Conservation (phyloP, 2,888 invertebrate species). For the Drosophila vallismaia region DNA sequence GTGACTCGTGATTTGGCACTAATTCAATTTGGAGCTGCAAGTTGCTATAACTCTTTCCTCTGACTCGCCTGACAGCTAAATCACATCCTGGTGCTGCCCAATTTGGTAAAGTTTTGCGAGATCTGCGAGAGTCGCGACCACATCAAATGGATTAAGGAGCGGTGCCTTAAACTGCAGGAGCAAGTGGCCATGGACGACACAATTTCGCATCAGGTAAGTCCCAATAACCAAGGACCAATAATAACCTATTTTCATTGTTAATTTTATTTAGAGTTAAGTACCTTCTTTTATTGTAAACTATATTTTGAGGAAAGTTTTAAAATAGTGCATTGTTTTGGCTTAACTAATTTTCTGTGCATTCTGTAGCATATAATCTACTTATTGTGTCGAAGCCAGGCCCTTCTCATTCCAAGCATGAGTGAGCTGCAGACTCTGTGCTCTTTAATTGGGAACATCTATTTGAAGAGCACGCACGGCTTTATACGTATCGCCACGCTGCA, state of each 20-base stretch:
- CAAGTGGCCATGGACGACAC: constrained; percentile 90
- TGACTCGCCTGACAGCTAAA: constrained; percentile 74
- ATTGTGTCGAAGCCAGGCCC: constrained; percentile 83
- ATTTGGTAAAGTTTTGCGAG: constrained; percentile 90
- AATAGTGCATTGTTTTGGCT: background rate
- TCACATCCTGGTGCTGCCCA: constrained; percentile 86
- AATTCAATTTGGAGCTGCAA: constrained; percentile 49
- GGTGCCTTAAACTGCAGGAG: constrained; percentile 87
- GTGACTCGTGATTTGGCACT: constrained; percentile 31
- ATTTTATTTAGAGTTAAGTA: background rate
- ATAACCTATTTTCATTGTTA: background rate
- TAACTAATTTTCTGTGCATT: background rate
- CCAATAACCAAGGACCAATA: background rate
- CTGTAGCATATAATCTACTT: constrained; percentile 83
- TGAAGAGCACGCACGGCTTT: constrained; percentile 84
- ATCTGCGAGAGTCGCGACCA: constrained; percentile 90
- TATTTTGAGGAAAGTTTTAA: too few species aligned
- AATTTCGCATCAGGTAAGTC: constrained; percentile 87
- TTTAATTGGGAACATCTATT: constrained; percentile 82
- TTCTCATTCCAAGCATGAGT: constrained; percentile 82
- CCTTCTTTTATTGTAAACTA: too few species aligned
- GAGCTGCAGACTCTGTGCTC: constrained; percentile 83
- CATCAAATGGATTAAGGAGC: constrained; percentile 91
- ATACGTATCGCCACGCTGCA: constrained; percentile 83
- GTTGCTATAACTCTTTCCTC: constrained; percentile 29